Evolutionary conservation across 2,888 invertebrate genomes (phyloP).

Genomic region (Drosophila neonasuta): DNA sequence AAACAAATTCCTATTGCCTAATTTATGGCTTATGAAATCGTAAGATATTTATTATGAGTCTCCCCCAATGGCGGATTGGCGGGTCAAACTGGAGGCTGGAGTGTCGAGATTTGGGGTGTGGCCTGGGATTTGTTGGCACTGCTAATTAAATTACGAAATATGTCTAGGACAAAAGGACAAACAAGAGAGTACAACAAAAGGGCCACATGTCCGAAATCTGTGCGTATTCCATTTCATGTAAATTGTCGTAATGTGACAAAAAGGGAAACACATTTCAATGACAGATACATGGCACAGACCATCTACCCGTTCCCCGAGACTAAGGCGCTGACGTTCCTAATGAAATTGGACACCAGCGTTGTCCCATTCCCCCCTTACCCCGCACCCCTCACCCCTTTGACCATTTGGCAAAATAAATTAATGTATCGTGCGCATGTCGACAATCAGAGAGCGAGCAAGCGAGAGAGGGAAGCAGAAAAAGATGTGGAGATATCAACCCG

Average conservation of each 20-base stretch:
- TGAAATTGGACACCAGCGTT: constrained; percentile 78
- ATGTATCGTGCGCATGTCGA: constrained; percentile 65
- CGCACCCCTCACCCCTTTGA: constrained; percentile 15
- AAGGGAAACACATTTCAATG: constrained; percentile 78
- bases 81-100: constrained; percentile 7
- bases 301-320: constrained; percentile 1
- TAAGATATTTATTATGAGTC: constrained; percentile 63
- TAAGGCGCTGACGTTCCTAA: constrained; percentile 62
- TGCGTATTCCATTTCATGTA: constrained; percentile 75
- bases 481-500: constrained; percentile 47
- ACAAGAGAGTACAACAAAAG: constrained; percentile 38
- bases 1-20: constrained; percentile 75
- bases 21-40: constrained; percentile 74
- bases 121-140: constrained; percentile 47
- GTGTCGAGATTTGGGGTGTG: not conserved
- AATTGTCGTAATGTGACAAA: constrained; percentile 78
- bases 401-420: constrained; percentile 68
- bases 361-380: constrained; percentile 24
- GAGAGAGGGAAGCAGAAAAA: not conserved
- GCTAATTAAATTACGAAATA: constrained; percentile 74
- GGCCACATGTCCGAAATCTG: constrained; percentile 69
- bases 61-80: constrained; percentile 25
- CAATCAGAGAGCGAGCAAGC: constrained; percentile 1
- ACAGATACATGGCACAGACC: constrained; percentile 69
- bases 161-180: constrained; percentile 35